Base-by-base conservation (phyloP, 2,797 vertebrate species). In the Lutjanus campechanus region DNA sequence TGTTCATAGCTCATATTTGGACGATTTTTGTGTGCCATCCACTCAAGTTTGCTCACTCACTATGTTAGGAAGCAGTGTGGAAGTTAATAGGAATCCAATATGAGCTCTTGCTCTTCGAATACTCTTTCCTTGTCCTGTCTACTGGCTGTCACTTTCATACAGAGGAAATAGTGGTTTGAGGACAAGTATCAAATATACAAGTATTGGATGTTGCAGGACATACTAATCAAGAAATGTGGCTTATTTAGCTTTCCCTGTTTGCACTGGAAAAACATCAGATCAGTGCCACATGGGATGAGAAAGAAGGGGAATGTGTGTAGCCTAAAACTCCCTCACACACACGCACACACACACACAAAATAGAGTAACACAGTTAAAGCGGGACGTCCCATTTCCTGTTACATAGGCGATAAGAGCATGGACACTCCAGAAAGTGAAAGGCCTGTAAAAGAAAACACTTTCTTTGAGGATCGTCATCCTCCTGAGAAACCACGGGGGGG, bases 361-460 rank as follows among this genome's bases (percentile, higher is more conserved):
- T 25, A 11, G 7, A 66, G 16, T 59, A 60, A 76, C 51, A 67
- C 68, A 70, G n/a, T 71, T 49, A 55, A 73, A 40, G 25, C 1
- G 10, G 58, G 70, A 77, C 79, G 61, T 85, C 81, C 75, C 68
- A 85, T 89, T 90, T 91, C 88, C 88, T 85, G 77, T 77, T 77
- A 54, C 77, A 72, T 8, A 11, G 77, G 0, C 15, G 20, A 71
- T 82, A 87, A 82, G 75, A 86, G 75, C 75, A 78, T 60, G 69
- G 72, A 77, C 83, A 86, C 87, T 87, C 61, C 25, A 86, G 56
- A 77, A 82, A 76, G 70, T 75, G 70, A 90, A 92, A 89, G 71
- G 61, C 64, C 62, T 85, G 22, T 77, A 44, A 88, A 89, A 86
- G 82, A 93, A 92, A 92, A 90, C 77, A 79, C 70, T 84, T 86